Percentiles rank a stretch among this genome's conserved stretches.
Conservation (phyloP, 2,888 invertebrate species). For the Leptarthrus brevirostris region DNA sequence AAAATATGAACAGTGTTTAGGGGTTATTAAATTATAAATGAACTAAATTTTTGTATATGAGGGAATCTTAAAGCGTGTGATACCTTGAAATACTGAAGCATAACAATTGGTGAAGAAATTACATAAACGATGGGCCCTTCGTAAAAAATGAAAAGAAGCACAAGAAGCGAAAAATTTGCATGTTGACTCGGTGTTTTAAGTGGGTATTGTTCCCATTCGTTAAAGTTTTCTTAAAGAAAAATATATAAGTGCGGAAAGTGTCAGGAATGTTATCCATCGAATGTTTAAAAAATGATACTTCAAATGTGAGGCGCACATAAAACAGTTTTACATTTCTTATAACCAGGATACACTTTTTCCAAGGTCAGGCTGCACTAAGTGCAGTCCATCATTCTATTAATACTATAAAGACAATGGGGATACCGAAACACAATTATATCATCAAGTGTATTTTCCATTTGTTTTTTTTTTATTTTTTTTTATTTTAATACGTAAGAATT, state of each 20-base stretch:
- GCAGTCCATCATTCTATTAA: not conserved
- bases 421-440: not conserved
- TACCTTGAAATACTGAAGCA: constrained; percentile 8
- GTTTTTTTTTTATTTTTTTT: not conserved
- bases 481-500: not conserved
- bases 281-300: not conserved
- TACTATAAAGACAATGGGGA: not conserved
- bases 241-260: too few species aligned
- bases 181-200: constrained; percentile 34
- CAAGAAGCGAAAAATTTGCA: constrained; percentile 13
- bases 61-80: not conserved
- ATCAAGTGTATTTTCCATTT: not conserved
- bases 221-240: not conserved
- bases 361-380: not conserved
- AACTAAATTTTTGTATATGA: constrained; percentile 24
- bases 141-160: not conserved
- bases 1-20: constrained; percentile 33
- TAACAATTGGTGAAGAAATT: not conserved
- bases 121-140: not conserved
- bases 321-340: not conserved
- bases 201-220: not conserved
- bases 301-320: not conserved
- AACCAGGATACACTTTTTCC: not conserved
- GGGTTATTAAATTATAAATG: constrained; percentile 15
- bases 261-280: not conserved